Evolutionary conservation across 1,140 invertebrate genomes (phyloP).

Genomic region (Eueides isabella): DNA sequence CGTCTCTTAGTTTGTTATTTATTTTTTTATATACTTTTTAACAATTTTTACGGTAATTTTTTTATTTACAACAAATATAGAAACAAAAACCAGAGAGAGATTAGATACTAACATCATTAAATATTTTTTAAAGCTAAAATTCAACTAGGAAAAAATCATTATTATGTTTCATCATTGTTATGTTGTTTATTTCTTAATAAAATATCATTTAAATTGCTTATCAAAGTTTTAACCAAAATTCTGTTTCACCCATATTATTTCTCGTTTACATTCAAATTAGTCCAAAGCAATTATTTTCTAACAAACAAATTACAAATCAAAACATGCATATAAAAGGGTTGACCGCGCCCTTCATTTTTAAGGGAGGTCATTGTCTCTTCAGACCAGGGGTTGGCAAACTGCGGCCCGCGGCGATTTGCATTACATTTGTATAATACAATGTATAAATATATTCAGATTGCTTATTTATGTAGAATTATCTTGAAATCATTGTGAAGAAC

Average conservation of each 20-base stretch:
- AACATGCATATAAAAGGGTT: constrained; percentile 43
- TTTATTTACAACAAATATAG: too few relatives aligned
- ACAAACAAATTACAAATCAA: constrained; percentile 43
- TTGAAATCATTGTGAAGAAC: neutral
- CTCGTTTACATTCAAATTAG: constrained; percentile 2
- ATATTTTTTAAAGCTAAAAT: too few relatives aligned
- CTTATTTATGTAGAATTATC: neutral
- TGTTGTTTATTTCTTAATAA: too few relatives aligned
- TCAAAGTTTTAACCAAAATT: too few relatives aligned
- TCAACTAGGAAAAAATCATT: too few relatives aligned
- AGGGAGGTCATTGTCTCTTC: constrained; percentile 46
- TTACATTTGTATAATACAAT: neutral
- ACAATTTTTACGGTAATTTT: too few relatives aligned
- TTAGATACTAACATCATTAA: too few relatives aligned
- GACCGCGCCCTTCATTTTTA: constrained; percentile 40
- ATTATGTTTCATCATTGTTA: too few relatives aligned
- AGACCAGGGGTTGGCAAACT: constrained; percentile 23
- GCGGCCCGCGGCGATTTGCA: constrained; percentile 5
- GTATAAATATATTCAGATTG: neutral
- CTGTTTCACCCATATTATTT: neutral
- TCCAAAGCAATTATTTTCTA: constrained; percentile 1
- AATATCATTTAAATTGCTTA: too few relatives aligned
- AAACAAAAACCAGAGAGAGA: too few relatives aligned
- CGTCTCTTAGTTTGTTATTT: too few relatives aligned
- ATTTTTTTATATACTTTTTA: too few relatives aligned